phyloP scores from a whole-genome alignment of 2,113 vertebrate species.

The Odontesthes bonariensis region DNA sequence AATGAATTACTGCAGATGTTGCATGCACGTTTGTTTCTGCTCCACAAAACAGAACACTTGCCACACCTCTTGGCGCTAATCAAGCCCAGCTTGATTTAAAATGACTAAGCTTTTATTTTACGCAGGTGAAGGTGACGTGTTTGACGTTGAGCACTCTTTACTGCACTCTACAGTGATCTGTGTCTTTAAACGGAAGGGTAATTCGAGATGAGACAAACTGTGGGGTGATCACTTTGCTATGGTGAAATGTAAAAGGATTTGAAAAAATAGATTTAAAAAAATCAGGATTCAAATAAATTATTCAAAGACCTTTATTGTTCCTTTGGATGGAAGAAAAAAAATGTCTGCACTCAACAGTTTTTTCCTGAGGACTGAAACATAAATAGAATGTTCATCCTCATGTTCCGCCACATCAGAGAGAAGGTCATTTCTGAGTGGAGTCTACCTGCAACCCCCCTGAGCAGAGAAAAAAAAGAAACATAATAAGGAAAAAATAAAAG shows the following conservation, averaged over 20 bases:
- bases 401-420: conserved; percentile 47
- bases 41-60: conserved; percentile 59
- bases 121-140: background rate
- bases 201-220: conserved; percentile 39
- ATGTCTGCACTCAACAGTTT: conserved; percentile 41
- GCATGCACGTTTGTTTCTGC: conserved; percentile 32
- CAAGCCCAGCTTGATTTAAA: conserved; percentile 47
- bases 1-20: conserved; percentile 73
- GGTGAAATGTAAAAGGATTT: conserved; percentile 46
- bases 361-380: conserved; percentile 46
- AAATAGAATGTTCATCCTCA: conserved; percentile 66
- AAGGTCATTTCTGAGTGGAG: conserved; percentile 68
- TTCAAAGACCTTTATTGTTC: conserved; percentile 60
- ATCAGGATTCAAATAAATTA: conserved; percentile 57
- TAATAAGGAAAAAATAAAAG: conserved; percentile 45
- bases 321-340: conserved; percentile 23
- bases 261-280: conserved; percentile 44
- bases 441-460: conserved; percentile 66
- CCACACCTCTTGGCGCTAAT: conserved; percentile 52
- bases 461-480: conserved; percentile 37
- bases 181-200: conserved; percentile 30
- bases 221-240: conserved; percentile 39
- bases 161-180: conserved; percentile 12
- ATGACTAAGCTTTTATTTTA: conserved; percentile 54
- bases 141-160: conserved; percentile 26